Evolutionary conservation across 2,888 invertebrate species (phyloP), one percentile per base, ranked within the genome.

Genomic region (Iphiclides podalirius): DNA sequence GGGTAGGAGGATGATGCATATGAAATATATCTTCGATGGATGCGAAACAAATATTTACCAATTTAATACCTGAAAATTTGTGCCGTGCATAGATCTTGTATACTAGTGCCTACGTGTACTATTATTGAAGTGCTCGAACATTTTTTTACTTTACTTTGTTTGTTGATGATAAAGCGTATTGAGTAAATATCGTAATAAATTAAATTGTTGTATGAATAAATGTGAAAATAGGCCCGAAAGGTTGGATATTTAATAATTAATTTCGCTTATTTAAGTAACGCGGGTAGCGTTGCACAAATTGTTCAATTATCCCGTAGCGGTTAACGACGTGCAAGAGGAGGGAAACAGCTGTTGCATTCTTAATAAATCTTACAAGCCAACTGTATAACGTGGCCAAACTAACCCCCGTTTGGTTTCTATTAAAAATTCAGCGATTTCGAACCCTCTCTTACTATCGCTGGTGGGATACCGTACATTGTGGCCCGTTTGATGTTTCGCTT

Each of bases 361-460:
- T 48, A 48, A 48, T 48, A 43, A 42, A 43, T 38, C 16, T 38
- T 26, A 33, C 31, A 20, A 38, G 42, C 33, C 37, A 48, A 41
- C 34, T 40, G 41, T 47, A 26, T 35, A 35, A 40, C 36, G 37
- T 23, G 37, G 37, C 38, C 28, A 48, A 48, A 43, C 38, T 48
- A 41, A 26, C 36, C 14, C 36, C 17, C 7, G 36, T 47, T 47
- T 46, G 34, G 39, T 23, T 38, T 46, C 20, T 17, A 46, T 46
- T 46, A 46, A 33, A 39, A 15, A 46, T 46, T 39, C 39, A 46
- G 33, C 36, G 14, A 17, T 33, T 46, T 34, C 33, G 46, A 46
- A 34, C 34, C 34, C n/a, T 11, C 11, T 34, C 23, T 31, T 20
- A 38, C 33, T 13, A 2, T 11, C 31, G 11, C 28, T 4, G 11